A percentile compares a stretch with the other conserved stretches of the same genome.
Conservation (phyloP, 2,888 invertebrate genomes). For the Apoda limacodes region DNA sequence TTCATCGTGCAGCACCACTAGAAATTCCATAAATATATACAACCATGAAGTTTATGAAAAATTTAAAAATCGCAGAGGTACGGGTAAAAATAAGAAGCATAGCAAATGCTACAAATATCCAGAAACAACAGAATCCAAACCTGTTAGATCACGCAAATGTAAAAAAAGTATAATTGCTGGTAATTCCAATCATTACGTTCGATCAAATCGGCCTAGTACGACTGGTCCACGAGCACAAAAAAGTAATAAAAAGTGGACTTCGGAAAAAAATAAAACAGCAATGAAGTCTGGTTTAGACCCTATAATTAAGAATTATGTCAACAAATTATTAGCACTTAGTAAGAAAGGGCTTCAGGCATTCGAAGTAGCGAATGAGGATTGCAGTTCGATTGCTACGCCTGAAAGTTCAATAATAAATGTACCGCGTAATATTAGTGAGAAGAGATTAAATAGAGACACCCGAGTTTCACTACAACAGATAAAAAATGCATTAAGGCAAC, state of each 20-base stretch:
- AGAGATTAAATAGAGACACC: slow-evolving; percentile 24
- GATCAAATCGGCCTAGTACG: slow-evolving; percentile 22
- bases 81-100: neutral
- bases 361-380: slow-evolving; percentile 52
- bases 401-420: slow-evolving; percentile 55
- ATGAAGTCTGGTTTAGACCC: slow-evolving; percentile 33
- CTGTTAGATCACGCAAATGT: slow-evolving; percentile 15
- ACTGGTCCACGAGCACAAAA: slow-evolving; percentile 13
- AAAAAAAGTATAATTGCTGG: slow-evolving; percentile 20
- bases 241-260: slow-evolving; percentile 13
- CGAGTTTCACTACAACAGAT: slow-evolving; percentile 52
- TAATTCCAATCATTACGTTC: slow-evolving; percentile 16
- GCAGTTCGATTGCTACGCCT: slow-evolving; percentile 57
- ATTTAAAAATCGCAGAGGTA: no score
- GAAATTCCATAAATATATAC: slow-evolving; percentile 18
- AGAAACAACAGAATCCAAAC: no score
- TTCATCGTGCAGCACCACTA: slow-evolving; percentile 39
- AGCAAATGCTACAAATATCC: neutral
- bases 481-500: slow-evolving; percentile 36
- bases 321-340: slow-evolving; percentile 46
- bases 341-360: slow-evolving; percentile 48
- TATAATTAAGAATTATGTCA: slow-evolving; percentile 47
- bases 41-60: neutral
- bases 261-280: slow-evolving; percentile 20
- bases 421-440: slow-evolving; percentile 33